phyloP scores from a whole-genome alignment of 1,140 invertebrate genomes.

The Drosophila elegans region DNA sequence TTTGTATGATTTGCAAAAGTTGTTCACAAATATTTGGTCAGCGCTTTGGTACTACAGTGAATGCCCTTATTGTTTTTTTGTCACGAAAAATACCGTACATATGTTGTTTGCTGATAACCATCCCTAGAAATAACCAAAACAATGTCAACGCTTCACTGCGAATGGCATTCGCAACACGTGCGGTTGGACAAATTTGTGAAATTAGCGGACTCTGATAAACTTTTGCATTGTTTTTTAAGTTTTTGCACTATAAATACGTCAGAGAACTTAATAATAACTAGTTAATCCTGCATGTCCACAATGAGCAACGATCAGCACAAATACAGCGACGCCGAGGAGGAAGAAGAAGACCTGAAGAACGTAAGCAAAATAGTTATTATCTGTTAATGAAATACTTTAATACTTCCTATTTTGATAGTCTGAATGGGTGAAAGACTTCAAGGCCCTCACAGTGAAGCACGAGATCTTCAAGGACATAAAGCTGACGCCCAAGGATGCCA shows the following conservation, averaged over 20 bases:
- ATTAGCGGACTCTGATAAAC: conserved; percentile 7
- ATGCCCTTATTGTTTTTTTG: too few relatives aligned
- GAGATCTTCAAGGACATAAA: conserved; percentile 61
- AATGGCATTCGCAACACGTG: conserved; percentile 50
- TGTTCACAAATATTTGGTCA: too few relatives aligned
- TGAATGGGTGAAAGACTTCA: conserved; percentile 67
- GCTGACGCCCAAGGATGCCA: conserved; percentile 41
- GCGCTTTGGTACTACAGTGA: too few relatives aligned
- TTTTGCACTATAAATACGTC: conserved; percentile 10
- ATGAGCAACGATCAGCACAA: conserved; percentile 69
- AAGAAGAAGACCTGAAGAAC: conserved; percentile 51
- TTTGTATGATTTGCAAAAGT: too few relatives aligned
- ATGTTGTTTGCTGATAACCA: too few relatives aligned
- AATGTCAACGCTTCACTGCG: conserved; percentile 34
- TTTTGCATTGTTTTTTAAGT: not conserved
- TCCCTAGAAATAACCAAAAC: conserved; percentile 61
- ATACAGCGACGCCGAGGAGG: conserved; percentile 79
- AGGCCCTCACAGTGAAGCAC: conserved; percentile 65
- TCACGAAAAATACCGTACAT: too few relatives aligned
- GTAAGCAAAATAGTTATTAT: conserved; percentile 28
- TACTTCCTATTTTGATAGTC: conserved; percentile 36
- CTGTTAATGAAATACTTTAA: not conserved
- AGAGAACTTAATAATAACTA: not conserved
- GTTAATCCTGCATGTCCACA: not conserved
- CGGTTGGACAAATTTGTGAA: conserved; percentile 24